A percentile compares a stretch with the other conserved stretches of the same genome.
phyloP scores from a whole-genome alignment of 1,140 invertebrate genomes.

The Drosophila pandora region DNA sequence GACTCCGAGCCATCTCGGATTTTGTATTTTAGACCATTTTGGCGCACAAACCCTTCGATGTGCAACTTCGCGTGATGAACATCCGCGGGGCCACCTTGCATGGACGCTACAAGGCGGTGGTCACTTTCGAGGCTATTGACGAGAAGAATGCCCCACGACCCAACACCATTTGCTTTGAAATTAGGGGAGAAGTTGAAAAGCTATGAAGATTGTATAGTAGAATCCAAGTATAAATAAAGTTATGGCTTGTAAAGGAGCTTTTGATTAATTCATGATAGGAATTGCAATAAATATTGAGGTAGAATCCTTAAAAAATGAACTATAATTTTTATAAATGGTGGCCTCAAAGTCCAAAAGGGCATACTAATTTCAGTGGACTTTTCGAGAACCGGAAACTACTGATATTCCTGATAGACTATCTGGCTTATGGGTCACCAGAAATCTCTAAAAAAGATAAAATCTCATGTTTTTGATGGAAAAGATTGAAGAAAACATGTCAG shows the following conservation, averaged over 20 bases:
- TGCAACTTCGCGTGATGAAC: slow-evolving; percentile 21
- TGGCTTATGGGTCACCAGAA: too few species aligned
- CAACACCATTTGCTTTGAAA: slow-evolving; percentile 50
- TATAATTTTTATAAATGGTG: too few species aligned
- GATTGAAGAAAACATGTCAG: background rate
- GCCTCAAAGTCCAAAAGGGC: too few species aligned
- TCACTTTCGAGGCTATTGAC: slow-evolving; percentile 56
- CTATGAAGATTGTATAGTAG: too few species aligned
- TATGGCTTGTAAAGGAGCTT: too few species aligned
- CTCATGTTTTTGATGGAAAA: background rate
- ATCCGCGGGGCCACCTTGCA: slow-evolving; percentile 25
- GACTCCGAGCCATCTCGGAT: background rate
- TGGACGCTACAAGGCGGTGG: slow-evolving; percentile 62
- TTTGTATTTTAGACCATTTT: slow-evolving; percentile 36
- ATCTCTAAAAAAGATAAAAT: background rate
- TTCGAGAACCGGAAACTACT: too few species aligned
- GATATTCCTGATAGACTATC: too few species aligned
- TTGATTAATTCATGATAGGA: too few species aligned
- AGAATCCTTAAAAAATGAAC: too few species aligned
- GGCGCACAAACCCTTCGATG: slow-evolving; percentile 50
- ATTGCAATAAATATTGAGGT: too few species aligned
- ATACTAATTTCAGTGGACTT: too few species aligned
- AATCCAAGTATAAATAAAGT: too few species aligned
- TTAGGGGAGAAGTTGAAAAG: slow-evolving; percentile 53
- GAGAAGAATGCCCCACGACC: slow-evolving; percentile 22